Conservation (phyloP, 2,888 invertebrate genomes). For the Bhutanitis thaidina region DNA sequence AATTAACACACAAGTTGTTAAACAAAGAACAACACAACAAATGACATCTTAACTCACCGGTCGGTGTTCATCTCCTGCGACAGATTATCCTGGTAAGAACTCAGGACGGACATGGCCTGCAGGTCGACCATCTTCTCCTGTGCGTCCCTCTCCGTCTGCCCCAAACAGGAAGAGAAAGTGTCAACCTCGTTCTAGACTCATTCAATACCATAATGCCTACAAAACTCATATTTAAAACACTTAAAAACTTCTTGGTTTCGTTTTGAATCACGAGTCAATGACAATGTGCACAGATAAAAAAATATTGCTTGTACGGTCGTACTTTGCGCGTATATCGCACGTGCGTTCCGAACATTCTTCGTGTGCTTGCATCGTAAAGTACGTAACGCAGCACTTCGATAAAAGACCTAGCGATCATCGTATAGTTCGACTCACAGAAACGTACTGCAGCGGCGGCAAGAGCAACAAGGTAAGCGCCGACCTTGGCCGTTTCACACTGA, state of each 20-base stretch:
- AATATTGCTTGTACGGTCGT: constrained; percentile 16
- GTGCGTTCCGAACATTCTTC: constrained; percentile 24
- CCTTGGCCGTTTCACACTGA: constrained; percentile 45
- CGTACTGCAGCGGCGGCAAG: constrained; percentile 30
- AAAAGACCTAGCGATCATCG: constrained; percentile 46
- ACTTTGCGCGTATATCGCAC: constrained; percentile 24
- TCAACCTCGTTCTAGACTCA: constrained; percentile 8
- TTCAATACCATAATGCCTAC: background rate
- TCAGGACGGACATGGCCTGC: constrained; percentile 81
- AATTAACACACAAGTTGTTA: constrained; percentile 3
- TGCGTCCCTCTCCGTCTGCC: constrained; percentile 64
- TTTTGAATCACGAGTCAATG: constrained; percentile 3
- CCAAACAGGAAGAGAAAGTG: constrained; percentile 39
- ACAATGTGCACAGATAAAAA: background rate
- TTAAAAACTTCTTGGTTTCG: background rate
- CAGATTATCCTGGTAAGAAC: constrained; percentile 79
- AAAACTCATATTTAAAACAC: background rate
- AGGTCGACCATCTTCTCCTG: constrained; percentile 64
- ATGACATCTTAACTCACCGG: constrained; percentile 62
- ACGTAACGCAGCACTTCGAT: constrained; percentile 49
- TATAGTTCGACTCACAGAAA: constrained; percentile 28
- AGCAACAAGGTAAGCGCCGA: constrained; percentile 36
- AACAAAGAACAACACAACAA: constrained; percentile 8
- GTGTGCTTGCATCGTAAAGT: constrained; percentile 38
- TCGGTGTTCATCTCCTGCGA: constrained; percentile 81